Evolutionary conservation across 2,888 invertebrate genomes (phyloP), one percentile per base, ranked within the genome.

Genomic region (Drosophila pseudotakahashii): DNA sequence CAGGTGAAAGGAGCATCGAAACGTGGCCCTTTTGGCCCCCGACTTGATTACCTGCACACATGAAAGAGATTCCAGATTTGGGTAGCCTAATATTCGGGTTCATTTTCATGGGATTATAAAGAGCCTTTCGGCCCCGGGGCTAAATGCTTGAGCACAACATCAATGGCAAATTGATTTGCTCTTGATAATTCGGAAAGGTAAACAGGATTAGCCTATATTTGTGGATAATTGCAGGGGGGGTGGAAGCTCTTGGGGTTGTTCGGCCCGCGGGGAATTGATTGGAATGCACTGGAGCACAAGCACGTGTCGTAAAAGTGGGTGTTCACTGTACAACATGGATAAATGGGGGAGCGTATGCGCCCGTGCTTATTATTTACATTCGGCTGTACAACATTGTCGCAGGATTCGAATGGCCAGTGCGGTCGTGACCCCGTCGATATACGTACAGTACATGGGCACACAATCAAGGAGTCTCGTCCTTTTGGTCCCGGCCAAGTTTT

Each of bases 131-230:
- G 44, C 23, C 36, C 52, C 6, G 32, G 10, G 45, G 59, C 45
- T 34, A 63, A 62, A 54, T 62, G 54, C 39, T 53, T 50, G 51
- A 51, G 51, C 41, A 50, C 54, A 67, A 66, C 73, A 67, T 67
- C 62, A 72, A 75, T 72, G 39, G 73, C 62, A 76, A 76, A 76
- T 75, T 75, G 76, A 75, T 76, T 72, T 62, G 66, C 73, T 60
- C 53, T 57, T 76, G 66, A 76, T 73, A 75, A 72, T 61, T 75
- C 63, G 59, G 45, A 66, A 66, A 61, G 75, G 55, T 64, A 59
- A 57, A 58, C 59, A 59, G 57, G 73, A 69, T 69, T 54, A 75
- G 70, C 55, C 45, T 23, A 48, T 39, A 69, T 41, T 54, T 47
- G 39, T 54, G 45, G 64, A 69, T 68, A 66, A 66, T 66, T 66